Percentiles rank a stretch among this genome's conserved stretches.
Conservation (phyloP, 2,113 vertebrate genomes). For the Pseudorasbora parva region DNA sequence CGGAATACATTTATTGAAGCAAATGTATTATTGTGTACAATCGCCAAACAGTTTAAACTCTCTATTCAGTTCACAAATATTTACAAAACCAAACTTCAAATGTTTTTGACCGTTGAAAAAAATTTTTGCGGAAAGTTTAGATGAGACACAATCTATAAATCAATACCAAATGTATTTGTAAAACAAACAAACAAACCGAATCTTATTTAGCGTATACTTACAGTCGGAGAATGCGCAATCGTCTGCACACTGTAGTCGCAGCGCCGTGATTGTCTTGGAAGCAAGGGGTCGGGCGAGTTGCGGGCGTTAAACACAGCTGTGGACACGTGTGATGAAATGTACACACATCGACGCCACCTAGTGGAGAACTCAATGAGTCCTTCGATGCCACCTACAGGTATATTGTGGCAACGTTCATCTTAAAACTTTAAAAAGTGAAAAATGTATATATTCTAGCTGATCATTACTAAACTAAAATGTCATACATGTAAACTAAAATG, state of each 20-base stretch:
- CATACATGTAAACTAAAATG: too few relatives aligned
- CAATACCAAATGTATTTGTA: neutral
- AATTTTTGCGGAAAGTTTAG: neutral
- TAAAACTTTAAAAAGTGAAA: too few relatives aligned
- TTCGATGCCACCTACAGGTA: neutral
- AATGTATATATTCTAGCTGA: too few relatives aligned
- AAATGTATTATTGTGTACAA: neutral
- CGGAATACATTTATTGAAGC: neutral
- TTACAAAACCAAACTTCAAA: neutral
- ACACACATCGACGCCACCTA: neutral
- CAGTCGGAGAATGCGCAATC: neutral
- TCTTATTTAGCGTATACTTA: neutral
- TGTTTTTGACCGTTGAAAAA: neutral
- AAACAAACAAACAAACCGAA: neutral
- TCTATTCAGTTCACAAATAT: neutral
- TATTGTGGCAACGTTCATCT: too few relatives aligned
- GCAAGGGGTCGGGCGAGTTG: neutral
- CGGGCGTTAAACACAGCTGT: neutral
- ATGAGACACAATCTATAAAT: neutral
- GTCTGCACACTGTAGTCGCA: neutral
- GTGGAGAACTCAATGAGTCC: neutral
- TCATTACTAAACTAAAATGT: too few relatives aligned
- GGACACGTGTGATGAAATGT: conserved; percentile 7
- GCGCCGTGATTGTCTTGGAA: neutral
- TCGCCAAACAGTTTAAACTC: neutral